Evolutionary conservation across 2,113 vertebrate species (phyloP).

Genomic region (Calyptomena viridis): DNA sequence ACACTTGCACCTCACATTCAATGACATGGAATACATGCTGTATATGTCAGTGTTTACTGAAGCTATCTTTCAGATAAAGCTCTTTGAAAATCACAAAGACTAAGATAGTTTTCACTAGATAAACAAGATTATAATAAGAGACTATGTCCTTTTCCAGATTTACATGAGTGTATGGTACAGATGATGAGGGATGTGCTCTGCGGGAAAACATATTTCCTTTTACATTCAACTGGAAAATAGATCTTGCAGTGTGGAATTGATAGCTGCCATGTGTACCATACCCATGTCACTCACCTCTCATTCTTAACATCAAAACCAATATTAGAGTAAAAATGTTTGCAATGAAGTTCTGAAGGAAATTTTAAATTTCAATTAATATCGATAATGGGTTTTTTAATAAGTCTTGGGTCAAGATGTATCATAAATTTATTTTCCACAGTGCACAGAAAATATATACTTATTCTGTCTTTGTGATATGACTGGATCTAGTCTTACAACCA

Average conservation of each 20-base stretch:
- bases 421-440: conserved; percentile 64
- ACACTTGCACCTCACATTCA: not conserved
- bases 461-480: conserved; percentile 50
- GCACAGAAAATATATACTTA: conserved; percentile 49
- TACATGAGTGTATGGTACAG: not conserved
- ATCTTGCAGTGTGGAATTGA: conserved; percentile 32
- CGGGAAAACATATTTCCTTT: not conserved
- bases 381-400: conserved; percentile 71
- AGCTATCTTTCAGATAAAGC: not conserved
- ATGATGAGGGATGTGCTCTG: not conserved
- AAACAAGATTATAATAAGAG: not conserved
- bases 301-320: conserved; percentile 40
- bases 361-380: conserved; percentile 73
- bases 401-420: conserved; percentile 77
- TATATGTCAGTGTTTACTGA: not conserved
- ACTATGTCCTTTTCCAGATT: not conserved
- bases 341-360: conserved; percentile 65
- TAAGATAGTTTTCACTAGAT: not conserved
- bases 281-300: not conserved
- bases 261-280: not conserved
- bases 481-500: conserved; percentile 45
- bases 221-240: not conserved
- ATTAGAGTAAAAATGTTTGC: conserved; percentile 68
- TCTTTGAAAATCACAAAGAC: not conserved
- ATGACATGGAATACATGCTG: not conserved